phyloP scores from a whole-genome alignment of 2,888 invertebrate genomes.

The Thera obeliscata region DNA sequence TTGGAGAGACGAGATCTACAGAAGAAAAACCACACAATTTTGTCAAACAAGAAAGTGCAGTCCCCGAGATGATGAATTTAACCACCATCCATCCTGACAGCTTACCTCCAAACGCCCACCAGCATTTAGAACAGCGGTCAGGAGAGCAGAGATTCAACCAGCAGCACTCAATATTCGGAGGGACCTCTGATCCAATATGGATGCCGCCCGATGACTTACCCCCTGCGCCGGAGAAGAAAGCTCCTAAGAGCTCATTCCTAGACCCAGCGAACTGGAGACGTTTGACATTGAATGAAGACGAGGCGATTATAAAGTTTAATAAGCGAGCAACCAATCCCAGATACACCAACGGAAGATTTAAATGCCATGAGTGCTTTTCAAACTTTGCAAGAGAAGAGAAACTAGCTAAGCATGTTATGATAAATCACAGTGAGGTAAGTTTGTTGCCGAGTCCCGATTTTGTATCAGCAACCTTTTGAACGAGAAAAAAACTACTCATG shows the following conservation, averaged over 20 bases:
- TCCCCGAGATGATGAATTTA: constrained; percentile 31
- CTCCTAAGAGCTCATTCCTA: constrained; percentile 38
- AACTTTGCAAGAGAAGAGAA: constrained; percentile 70
- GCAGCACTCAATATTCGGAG: constrained; percentile 39
- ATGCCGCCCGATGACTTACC: constrained; percentile 36
- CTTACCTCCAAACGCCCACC: constrained; percentile 24
- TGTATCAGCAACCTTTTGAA: no score
- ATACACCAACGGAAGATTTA: constrained; percentile 59
- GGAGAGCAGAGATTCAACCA: constrained; percentile 24
- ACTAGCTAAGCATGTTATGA: constrained; percentile 60
- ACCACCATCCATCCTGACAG: constrained; percentile 31
- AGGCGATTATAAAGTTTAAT: constrained; percentile 64
- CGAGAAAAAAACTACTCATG: no score
- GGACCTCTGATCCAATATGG: constrained; percentile 32
- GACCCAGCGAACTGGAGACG: constrained; percentile 65
- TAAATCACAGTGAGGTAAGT: constrained; percentile 65
- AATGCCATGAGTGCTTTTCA: constrained; percentile 65
- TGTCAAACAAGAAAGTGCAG: constrained; percentile 27
- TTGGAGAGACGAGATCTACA: constrained; percentile 17
- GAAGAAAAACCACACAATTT: constrained; percentile 31
- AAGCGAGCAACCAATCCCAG: constrained; percentile 55
- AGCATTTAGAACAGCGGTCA: constrained; percentile 24
- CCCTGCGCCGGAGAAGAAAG: constrained; percentile 27
- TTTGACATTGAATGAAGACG: constrained; percentile 61
- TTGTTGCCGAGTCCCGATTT: not conserved